Percentiles rank a stretch among this genome's conserved stretches.
Evolutionary conservation across 2,797 vertebrate species (phyloP).

Genomic region (Eulemur coronatus): DNA sequence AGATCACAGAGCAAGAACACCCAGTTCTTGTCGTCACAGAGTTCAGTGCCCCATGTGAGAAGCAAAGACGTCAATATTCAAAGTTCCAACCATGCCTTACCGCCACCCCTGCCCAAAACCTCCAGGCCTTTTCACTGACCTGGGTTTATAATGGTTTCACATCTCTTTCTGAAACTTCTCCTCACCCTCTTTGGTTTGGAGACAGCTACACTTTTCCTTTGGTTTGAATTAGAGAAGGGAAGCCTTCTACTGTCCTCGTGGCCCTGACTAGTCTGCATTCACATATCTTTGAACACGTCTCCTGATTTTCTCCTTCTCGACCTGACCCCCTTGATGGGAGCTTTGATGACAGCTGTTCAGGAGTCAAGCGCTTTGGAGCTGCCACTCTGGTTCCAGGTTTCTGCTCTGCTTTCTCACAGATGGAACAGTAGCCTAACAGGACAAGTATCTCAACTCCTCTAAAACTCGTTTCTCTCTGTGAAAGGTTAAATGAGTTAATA

Average conservation of each 20-base stretch:
- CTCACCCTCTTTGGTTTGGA: neutral
- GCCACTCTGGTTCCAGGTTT: neutral
- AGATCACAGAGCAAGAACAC: neutral
- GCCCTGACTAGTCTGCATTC: neutral
- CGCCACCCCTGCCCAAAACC: neutral
- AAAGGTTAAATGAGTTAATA: neutral
- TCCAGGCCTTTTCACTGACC: neutral
- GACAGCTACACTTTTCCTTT: neutral
- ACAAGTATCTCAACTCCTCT: neutral
- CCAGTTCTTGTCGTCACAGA: neutral
- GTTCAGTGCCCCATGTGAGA: neutral
- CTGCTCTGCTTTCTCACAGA: neutral
- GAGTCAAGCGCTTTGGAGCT: neutral
- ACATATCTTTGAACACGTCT: neutral
- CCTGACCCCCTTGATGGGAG: neutral
- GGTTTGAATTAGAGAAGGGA: neutral
- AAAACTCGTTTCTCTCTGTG: neutral
- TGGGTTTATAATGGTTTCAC: neutral
- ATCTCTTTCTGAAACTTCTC: neutral
- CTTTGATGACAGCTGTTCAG: neutral
- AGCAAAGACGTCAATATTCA: neutral
- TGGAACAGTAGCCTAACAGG: neutral
- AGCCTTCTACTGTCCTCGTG: neutral
- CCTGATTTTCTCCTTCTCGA: neutral
- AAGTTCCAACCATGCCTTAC: neutral